Conservation (phyloP, 2,113 vertebrate species). For the Podarcis raffonei region DNA sequence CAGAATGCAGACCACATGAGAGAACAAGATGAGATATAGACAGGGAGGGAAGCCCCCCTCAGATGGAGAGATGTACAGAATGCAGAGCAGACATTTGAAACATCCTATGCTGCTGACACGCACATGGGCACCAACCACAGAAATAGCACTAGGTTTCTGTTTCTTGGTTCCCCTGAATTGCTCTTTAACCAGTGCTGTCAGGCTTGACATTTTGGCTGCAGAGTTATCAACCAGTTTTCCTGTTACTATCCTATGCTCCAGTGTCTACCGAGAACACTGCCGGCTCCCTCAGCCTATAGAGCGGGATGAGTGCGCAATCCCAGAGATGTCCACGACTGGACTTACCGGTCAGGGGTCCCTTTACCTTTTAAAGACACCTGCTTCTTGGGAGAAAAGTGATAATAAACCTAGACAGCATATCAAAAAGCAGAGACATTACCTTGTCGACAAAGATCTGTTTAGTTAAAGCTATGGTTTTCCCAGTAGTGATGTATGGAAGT, state of each 20-base stretch:
- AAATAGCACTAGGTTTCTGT: constrained; percentile 46
- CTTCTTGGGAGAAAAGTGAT: no score
- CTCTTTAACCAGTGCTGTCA: not conserved
- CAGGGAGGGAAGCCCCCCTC: not conserved
- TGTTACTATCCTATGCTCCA: not conserved
- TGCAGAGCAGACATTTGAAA: not conserved
- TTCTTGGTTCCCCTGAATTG: not conserved
- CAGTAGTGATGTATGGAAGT: no score
- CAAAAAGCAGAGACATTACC: no score
- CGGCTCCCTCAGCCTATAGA: no score
- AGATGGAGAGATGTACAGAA: not conserved
- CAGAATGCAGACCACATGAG: constrained; percentile 19
- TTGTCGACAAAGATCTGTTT: no score
- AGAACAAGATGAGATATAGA: constrained; percentile 12
- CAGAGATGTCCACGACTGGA: no score
- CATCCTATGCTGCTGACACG: not conserved
- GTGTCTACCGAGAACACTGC: not conserved
- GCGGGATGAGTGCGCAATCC: no score
- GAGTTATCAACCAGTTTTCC: not conserved
- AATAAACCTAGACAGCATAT: no score
- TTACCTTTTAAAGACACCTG: no score
- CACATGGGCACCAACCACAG: constrained; percentile 41
- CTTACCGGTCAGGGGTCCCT: no score
- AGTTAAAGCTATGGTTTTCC: no score
- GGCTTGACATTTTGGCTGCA: not conserved